phyloP scores from a whole-genome alignment of 1,140 invertebrate species.

The Drosophila quadrilineata region DNA sequence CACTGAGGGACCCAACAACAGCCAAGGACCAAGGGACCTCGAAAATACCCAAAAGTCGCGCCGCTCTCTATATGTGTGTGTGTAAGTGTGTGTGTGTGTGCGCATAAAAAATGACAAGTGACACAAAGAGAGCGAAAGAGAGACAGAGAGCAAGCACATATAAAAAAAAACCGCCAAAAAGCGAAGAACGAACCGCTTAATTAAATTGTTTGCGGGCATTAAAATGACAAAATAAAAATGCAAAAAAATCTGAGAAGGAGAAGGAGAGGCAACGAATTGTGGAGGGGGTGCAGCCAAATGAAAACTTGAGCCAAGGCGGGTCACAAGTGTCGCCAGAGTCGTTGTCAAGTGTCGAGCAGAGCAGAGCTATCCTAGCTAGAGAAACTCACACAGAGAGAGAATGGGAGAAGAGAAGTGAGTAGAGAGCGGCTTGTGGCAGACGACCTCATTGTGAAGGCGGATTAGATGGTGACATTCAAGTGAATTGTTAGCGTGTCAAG shows the following conservation, averaged over 20 bases:
- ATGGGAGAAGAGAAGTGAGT: neutral
- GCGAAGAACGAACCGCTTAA: constrained; percentile 67
- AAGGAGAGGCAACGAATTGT: constrained; percentile 17
- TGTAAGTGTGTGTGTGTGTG: constrained; percentile 23
- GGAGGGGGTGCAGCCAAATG: constrained; percentile 48
- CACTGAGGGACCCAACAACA: constrained; percentile 8
- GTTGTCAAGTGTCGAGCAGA: constrained; percentile 34
- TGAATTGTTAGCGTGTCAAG: constrained; percentile 76
- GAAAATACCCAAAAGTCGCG: constrained; percentile 21
- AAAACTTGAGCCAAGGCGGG: constrained; percentile 69
- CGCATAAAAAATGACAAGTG: constrained; percentile 36
- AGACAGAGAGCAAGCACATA: constrained; percentile 22
- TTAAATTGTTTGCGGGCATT: constrained; percentile 78
- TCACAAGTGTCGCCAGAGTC: constrained; percentile 47
- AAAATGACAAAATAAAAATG: constrained; percentile 65
- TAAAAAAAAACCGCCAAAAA: constrained; percentile 6
- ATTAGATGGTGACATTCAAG: constrained; percentile 71
- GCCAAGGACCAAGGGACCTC: neutral
- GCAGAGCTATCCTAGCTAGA: neutral
- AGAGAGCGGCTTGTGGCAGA: constrained; percentile 14
- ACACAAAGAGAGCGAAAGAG: neutral
- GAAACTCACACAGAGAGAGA: neutral
- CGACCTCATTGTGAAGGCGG: constrained; percentile 60
- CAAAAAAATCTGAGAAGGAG: neutral
- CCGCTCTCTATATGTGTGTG: neutral